Conservation (phyloP, 2,797 vertebrate species). For the Bufotes viridis region DNA sequence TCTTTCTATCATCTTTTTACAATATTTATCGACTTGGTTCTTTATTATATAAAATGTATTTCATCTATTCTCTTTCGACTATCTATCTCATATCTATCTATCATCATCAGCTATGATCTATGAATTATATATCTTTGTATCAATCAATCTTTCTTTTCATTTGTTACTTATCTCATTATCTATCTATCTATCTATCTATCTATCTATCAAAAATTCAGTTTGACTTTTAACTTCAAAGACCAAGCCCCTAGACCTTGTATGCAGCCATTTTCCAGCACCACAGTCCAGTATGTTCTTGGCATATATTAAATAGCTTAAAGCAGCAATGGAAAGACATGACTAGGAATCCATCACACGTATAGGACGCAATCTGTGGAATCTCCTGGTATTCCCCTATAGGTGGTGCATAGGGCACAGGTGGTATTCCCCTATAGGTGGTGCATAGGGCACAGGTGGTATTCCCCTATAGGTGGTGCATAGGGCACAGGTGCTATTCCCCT, state of each 20-base stretch:
- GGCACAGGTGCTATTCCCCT: no score
- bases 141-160: neutral
- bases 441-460: no score
- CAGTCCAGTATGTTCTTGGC: neutral
- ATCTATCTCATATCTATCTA: slow-evolving; percentile 15
- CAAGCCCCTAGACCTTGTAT: neutral
- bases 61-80: no score
- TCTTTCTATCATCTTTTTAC: no score
- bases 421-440: no score
- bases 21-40: no score
- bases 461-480: no score
- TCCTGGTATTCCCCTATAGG: no score
- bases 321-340: neutral
- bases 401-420: no score
- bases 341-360: neutral
- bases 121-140: neutral
- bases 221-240: neutral
- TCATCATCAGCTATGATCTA: no score
- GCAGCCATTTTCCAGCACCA: neutral
- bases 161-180: neutral
- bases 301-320: neutral
- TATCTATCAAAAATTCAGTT: neutral
- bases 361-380: neutral
- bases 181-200: neutral
- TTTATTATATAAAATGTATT: no score